These are phyloP conservation scores for Chiloscyllium punctatum DNA, from an alignment of 2,797 vertebrate species.

Conservation along the genomic window DNA sequence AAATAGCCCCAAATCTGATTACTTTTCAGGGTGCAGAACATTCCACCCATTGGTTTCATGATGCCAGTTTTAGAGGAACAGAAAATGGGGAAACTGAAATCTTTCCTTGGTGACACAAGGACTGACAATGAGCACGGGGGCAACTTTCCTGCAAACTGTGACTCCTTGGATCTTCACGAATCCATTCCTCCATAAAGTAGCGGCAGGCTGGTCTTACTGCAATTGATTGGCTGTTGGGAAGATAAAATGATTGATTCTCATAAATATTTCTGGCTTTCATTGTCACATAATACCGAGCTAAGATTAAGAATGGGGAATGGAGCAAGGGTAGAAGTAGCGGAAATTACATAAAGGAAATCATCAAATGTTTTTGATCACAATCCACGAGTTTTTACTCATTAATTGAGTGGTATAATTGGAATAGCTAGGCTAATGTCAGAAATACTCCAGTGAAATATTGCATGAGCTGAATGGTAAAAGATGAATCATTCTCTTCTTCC, in stretches of 20 bases:
- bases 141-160: neutral
- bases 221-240: neutral
- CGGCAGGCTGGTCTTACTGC: neutral
- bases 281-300: neutral
- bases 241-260: neutral
- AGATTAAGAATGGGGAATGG: neutral
- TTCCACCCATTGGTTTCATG: neutral
- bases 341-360: neutral
- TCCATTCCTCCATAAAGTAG: neutral
- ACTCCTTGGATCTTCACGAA: neutral
- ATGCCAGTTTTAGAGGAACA: neutral
- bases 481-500: neutral
- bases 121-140: neutral
- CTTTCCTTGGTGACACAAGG: neutral
- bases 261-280: neutral
- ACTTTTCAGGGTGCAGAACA: neutral
- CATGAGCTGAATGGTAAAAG: neutral
- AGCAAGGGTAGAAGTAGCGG: neutral
- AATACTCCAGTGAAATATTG: neutral
- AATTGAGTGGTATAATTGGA: neutral
- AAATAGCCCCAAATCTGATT: neutral
- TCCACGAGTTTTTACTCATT: neutral
- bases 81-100: neutral
- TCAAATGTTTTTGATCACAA: neutral
- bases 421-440: neutral